These are phyloP conservation scores for Cotesia vestalis DNA, from an alignment of 1,140 invertebrate genomes.

Conservation along the genomic window DNA sequence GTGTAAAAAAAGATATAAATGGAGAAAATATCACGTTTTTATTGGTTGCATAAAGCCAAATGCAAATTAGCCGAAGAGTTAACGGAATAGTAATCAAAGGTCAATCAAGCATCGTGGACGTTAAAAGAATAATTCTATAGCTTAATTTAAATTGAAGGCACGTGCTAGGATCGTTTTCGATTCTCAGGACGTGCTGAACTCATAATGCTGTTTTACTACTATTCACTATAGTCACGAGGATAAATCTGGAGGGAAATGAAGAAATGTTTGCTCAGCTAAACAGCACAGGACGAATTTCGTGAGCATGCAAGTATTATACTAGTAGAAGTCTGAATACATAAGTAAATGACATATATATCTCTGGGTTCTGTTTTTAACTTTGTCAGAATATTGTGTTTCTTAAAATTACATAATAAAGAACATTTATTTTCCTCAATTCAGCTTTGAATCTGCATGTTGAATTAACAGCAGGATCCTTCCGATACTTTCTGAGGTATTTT, in stretches of 20 bases:
- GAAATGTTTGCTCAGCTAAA: slow-evolving; percentile 36
- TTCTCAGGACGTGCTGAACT: slow-evolving; percentile 20
- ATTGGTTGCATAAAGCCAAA: not conserved
- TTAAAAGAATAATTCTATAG: slow-evolving; percentile 4
- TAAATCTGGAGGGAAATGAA: slow-evolving; percentile 23
- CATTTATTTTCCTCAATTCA: too few relatives aligned
- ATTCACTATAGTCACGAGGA: slow-evolving; percentile 28
- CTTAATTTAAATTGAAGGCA: slow-evolving; percentile 28
- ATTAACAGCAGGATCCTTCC: too few relatives aligned
- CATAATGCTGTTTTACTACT: slow-evolving; percentile 20
- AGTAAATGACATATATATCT: slow-evolving; percentile 12
- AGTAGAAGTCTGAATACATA: slow-evolving; percentile 17
- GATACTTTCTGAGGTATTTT: too few relatives aligned
- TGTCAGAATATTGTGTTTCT: not conserved
- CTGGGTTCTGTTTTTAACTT: not conserved
- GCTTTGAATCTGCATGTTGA: too few relatives aligned
- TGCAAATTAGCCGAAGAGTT: not conserved
- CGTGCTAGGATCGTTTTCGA: slow-evolving; percentile 24
- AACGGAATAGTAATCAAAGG: not conserved
- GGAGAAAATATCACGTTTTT: too few relatives aligned
- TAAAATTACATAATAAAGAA: too few relatives aligned
- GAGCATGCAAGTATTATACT: slow-evolving; percentile 29
- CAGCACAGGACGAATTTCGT: slow-evolving; percentile 23
- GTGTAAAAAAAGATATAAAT: too few relatives aligned
- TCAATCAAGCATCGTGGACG: slow-evolving; percentile 21